Base-by-base conservation (phyloP, 2,888 invertebrate genomes). In the Tinea trinotella region DNA sequence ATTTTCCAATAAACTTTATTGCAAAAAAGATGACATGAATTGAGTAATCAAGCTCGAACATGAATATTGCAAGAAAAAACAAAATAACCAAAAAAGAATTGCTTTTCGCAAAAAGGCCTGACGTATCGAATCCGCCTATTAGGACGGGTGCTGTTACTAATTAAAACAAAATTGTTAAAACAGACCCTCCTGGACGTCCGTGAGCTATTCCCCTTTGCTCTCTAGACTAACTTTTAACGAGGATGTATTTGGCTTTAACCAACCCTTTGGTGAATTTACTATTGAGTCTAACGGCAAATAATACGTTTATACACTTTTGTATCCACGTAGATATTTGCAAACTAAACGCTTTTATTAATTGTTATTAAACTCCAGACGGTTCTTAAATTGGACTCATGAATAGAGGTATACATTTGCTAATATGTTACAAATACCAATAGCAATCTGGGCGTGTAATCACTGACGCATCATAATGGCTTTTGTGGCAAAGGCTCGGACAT, bases 161-260 rank as follows among this genome's bases (percentile, higher is more conserved):
- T 84, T 84, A 83, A 83, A 84, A 84, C 76, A 81, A 85, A 85
- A 83, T 80, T 80, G 81, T 79, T 81, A 78, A 84, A 83, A 80
- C 79, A 74, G 70, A 30, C 71, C 70, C 67, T 63, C 61, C 64
- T 64, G 63, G 64, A 67, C 62, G 66, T 66, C 68, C 70, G 63
- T 66, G 61, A 67, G 63, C 64, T n/a, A n/a, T n/a, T 65, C 70
- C 67, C 70, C 67, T 71, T 71, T 68, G 79, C 64, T 65, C 70
- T 68, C 71, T 72, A 68, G 80, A 68, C 79, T 73, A 85, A 84
- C 82, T 85, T 84, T 85, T 85, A 85, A 85, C 83, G 85, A 84
- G 84, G 79, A 84, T 84, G 77, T 84, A 82, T 84, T 83, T 79
- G 82, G 77, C 79, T 83, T 79, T 76, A 71, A 76, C 76, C 76